These are phyloP conservation scores for Sebastolobus alascanus DNA, from an alignment of 2,797 vertebrate genomes.

Conservation along the genomic window DNA sequence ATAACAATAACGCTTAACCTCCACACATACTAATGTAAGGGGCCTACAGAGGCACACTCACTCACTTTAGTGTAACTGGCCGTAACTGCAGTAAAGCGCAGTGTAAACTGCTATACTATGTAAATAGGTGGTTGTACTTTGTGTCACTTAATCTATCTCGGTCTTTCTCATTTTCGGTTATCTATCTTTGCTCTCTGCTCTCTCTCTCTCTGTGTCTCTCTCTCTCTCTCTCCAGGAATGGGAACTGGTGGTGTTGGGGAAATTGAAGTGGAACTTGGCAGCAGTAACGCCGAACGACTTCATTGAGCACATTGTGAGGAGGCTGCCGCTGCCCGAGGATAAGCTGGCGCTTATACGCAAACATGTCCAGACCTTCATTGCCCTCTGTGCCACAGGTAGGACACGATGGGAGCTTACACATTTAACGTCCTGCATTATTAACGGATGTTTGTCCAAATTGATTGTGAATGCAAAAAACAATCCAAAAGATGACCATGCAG, in stretches of 20 bases:
- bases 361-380: conserved; percentile 96
- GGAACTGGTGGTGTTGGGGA: conserved; percentile 97
- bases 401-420: conserved; percentile 80
- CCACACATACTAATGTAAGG: conserved; percentile 10
- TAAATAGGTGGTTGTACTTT: conserved; percentile 5
- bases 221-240: conserved; percentile 86
- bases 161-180: conserved; percentile 9
- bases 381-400: conserved; percentile 96
- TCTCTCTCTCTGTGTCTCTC: conserved; percentile 12
- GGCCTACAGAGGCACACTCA: conserved; percentile 13
- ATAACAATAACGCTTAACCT: conserved; percentile 50
- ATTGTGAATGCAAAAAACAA: background rate
- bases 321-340: conserved; percentile 92
- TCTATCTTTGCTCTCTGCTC: conserved; percentile 9
- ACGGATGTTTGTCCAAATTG: background rate
- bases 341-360: conserved; percentile 95
- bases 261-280: conserved; percentile 99
- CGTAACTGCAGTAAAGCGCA: conserved; percentile 9
- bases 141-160: conserved; percentile 8
- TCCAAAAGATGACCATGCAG: background rate
- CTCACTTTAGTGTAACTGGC: background rate
- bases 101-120: background rate
- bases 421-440: background rate
- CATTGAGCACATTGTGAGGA: conserved; percentile 95
- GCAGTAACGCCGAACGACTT: conserved; percentile 96